Conservation (phyloP, 2,797 vertebrate genomes). For the Melanotaenia trifasciata region DNA sequence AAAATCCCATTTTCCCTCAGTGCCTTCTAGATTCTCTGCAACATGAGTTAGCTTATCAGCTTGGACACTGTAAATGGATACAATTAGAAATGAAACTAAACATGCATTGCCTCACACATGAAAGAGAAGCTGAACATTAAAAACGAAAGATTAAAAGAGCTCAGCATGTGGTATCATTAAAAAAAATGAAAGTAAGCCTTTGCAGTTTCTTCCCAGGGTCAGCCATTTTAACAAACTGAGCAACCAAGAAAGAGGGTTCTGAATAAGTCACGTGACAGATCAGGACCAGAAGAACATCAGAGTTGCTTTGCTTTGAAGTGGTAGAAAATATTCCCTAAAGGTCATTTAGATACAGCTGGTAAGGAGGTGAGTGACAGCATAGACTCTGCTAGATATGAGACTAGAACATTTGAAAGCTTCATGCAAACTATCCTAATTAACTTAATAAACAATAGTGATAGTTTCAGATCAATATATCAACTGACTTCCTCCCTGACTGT, state of each 20-base stretch:
- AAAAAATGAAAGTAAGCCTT: slow-evolving; percentile 9
- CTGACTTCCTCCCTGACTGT: not conserved
- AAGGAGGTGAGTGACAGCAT: not conserved
- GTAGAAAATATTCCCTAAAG: slow-evolving; percentile 20
- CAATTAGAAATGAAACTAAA: slow-evolving; percentile 2
- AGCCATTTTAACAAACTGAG: slow-evolving; percentile 5
- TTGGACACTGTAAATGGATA: not conserved
- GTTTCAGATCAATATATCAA: not conserved
- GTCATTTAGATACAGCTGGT: not conserved
- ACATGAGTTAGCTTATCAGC: not conserved
- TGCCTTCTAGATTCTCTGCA: too few species aligned
- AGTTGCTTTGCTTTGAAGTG: slow-evolving; percentile 23
- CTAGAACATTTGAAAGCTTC: not conserved
- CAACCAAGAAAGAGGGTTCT: not conserved
- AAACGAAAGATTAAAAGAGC: slow-evolving; percentile 22
- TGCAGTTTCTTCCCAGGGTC: not conserved
- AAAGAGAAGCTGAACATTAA: not conserved
- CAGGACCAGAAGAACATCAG: not conserved
- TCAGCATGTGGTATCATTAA: slow-evolving; percentile 43
- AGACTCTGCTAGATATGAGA: not conserved
- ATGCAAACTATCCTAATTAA: not conserved
- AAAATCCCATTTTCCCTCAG: not conserved
- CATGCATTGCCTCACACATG: not conserved
- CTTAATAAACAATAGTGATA: not conserved
- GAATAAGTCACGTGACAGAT: slow-evolving; percentile 1